Base-by-base conservation (phyloP, 35 echinoderm and acorn worm genomes). In the Hemicentrotus pulcherrimus region DNA sequence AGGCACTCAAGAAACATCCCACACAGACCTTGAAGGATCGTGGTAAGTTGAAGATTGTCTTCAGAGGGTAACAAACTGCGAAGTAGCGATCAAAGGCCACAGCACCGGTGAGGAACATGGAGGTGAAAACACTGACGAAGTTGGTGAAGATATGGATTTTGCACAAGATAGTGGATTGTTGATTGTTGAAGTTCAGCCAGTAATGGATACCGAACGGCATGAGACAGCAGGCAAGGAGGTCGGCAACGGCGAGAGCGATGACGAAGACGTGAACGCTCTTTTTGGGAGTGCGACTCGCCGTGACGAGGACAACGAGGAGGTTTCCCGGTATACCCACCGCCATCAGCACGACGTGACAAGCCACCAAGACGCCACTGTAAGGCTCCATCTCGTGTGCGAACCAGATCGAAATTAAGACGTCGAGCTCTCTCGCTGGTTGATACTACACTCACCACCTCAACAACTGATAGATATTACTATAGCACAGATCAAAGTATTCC, bases 81-180 rank as follows among this genome's bases (percentile, higher is more conserved):
- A 90, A 90, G 46, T 90, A 90, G 14, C 88, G 88, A 90, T 90
- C 88, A 90, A 90, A 90, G 19, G 88, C 88, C 14, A 90, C 46
- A 18, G 88, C 88, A 9, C 18, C 24, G 31, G 88, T 45, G 32
- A 90, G 32, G 46, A 90, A 90, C 88, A 90, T 90, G 1, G 88
- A n/a, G 32, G 88, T 45, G 9, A 90, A 90, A 16, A 47, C 46
- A 11, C 30, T 30, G 9, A 90, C 9, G 88, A 90, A 90, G 12
- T 15, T 47, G 32, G 46, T 90, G 14, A 47, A 90, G 88, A 90
- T 90, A 31, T 90, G 46, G 13, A 90, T 33, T 47, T 90, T 90
- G 88, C 88, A 90, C 88, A 90, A 45, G 19, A 32, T 24, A 12
- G 46, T 19, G n/a, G 88, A 90, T 4, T 90, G 46, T 16, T 90